Base-by-base conservation (phyloP, 2,113 vertebrate genomes). In the Antigone vipio region DNA sequence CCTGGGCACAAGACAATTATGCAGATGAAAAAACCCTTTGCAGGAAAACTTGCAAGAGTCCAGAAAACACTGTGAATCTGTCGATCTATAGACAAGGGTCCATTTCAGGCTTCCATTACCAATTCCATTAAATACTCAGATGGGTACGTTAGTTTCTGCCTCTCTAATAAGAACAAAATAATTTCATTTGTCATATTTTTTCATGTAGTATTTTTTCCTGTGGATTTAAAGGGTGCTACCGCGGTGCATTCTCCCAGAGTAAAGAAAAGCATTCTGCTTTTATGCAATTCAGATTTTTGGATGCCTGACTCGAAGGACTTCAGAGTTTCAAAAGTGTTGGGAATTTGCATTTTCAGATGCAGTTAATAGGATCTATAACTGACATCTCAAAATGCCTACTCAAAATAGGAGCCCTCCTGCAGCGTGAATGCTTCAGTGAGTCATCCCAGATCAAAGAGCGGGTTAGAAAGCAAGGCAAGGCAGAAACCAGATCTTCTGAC, bases 361-460 rank as follows among this genome's bases (percentile, higher is more conserved):
- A 63, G 24, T 44, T 73, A 47, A 63, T 42, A 53, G 63, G 29
- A 55, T 47, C 45, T 71, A 1, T 58, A 73, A 26, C 32, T 26
- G 68, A 29, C 9, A 1, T 53, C 64, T 87, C 49, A 42, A 63
- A 88, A 63, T 67, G 26, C 35, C 85, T 82, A 1, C 45, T 87
- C 30, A 22, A n/a, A 88, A n/a, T 21, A 49, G 35, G 74, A 92
- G 71, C 18, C 34, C 29, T 88, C 34, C 58, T 78, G 68, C 76
- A 93, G 69, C 63, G 42, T 7, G 63, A 35, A 5, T 10, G 60
- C 30, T 74, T 55, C 79, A 59, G 78, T 90, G 88, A 84, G 38
- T 93, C 88, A 94, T 21, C n/a, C 20, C 50, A 64, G 88, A 81
- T 94, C 64, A 85, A 93, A 87, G 90, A 94, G 62, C 53, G 21